Evolutionary conservation across 92 coral and sea anemone species (phyloP).

Genomic region (Porites cylindrica): DNA sequence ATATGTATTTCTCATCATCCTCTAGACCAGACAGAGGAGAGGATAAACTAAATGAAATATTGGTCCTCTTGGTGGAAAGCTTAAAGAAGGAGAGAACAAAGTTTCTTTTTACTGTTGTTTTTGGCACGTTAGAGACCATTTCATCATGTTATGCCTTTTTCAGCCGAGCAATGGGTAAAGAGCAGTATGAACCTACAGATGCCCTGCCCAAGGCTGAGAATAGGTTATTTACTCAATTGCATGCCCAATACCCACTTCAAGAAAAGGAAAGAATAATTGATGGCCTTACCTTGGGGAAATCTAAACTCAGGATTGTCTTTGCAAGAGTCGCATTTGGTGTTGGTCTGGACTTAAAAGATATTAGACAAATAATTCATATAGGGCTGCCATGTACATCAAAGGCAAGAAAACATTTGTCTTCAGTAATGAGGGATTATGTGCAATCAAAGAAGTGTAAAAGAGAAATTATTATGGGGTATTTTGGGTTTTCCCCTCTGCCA

Average conservation of each 20-base stretch:
- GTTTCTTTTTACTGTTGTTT: constrained; percentile 68
- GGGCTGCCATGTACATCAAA: constrained; percentile 65
- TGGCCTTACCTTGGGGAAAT: constrained; percentile 47
- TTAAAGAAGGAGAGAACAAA: constrained; percentile 47
- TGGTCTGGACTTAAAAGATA: constrained; percentile 43
- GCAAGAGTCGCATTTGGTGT: constrained; percentile 80
- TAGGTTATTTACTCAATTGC: too few relatives aligned
- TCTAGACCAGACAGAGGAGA: constrained; percentile 59
- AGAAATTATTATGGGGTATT: constrained; percentile 6
- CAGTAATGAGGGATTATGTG: constrained; percentile 63
- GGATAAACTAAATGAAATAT: constrained; percentile 50
- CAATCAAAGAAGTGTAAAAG: constrained; percentile 52
- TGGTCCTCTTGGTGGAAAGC: constrained; percentile 49
- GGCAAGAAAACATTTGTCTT: constrained; percentile 43
- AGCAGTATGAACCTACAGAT: too few relatives aligned
- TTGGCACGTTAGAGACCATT: constrained; percentile 66
- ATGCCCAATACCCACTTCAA: too few relatives aligned
- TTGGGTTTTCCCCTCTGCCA: constrained; percentile 20
- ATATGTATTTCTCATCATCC: constrained; percentile 54
- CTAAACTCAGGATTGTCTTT: constrained; percentile 68
- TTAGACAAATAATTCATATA: constrained; percentile 64
- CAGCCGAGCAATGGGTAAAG: constrained; percentile 44
- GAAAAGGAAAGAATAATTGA: neutral
- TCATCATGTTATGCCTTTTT: constrained; percentile 57
- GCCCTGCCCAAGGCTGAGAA: too few relatives aligned